Base-by-base conservation (phyloP, 1,140 invertebrate genomes). In the Piezodorus guildinii region DNA sequence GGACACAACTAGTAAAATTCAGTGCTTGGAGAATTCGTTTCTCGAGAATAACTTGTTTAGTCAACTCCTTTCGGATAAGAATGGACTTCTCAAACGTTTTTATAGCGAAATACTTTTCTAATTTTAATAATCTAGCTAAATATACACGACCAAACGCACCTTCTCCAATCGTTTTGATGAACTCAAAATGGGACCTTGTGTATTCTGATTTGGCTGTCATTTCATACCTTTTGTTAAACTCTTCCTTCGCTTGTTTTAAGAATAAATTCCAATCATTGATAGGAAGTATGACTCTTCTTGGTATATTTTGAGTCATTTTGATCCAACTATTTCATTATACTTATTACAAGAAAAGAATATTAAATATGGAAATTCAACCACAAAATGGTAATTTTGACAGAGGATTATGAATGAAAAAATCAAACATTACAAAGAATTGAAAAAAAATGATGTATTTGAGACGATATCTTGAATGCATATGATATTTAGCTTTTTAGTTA, bases 71-170 rank as follows among this genome's bases (percentile, higher is more conserved):
- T 71, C 87, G 88, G 2, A 95, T 82, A 45, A 96, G 80, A 75
- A 90, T 88, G 64, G 83, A 81, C 75, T 96, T 97, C 69, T 90
- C 86, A 70, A 97, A 75, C 67, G 94, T 85, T 79, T 96, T 96
- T 84, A 95, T 91, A 1, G 92, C 93, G 73, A 85, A 92, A 69
- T 80, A 89, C 69, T 79, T 73, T 65, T 76, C 74, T 74, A 85
- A 73, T 3, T 66, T n/a, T 64, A 76, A 75, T 71, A 88, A 80
- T 73, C 85, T 85, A 14, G 89, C 85, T 27, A 96, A 78, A 75
- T 90, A 83, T 0, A 96, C 93, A 23, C 87, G 78, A 3, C 93
- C 92, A 76, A 94, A 96, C 0, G 89, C 91, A 9, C 93, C 93
- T 0, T 88, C 90, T 0, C 93, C 92, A 23, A 96, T 73, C 1